A percentile compares a stretch with the other conserved stretches of the same genome.
Conservation (phyloP, 1,140 invertebrate species). For the Lucilia cuprina region DNA sequence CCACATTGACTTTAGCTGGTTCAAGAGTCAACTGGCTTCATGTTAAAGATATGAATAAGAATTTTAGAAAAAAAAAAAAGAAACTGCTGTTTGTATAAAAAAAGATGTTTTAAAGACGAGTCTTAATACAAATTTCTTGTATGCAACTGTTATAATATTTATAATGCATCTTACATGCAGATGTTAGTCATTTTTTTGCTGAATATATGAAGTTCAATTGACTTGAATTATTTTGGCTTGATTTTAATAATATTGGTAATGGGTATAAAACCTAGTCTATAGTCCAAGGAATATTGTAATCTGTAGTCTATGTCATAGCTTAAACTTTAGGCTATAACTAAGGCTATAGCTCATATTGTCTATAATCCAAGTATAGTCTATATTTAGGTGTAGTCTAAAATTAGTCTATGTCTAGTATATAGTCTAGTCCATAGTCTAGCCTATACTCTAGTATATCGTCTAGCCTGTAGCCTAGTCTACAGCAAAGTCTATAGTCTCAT, state of each 20-base stretch:
- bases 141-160: neutral
- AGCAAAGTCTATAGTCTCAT: too few species aligned
- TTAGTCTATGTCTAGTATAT: too few species aligned
- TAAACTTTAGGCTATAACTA: too few species aligned
- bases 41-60: neutral
- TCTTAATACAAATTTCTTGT: conserved; percentile 17
- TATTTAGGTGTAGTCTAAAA: too few species aligned
- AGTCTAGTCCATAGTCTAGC: too few species aligned
- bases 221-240: neutral
- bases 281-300: too few species aligned
- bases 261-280: neutral
- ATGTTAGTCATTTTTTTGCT: neutral
- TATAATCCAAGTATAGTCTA: too few species aligned
- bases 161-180: neutral
- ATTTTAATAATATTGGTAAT: neutral
- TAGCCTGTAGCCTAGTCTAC: too few species aligned
- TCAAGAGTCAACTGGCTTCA: conserved; percentile 26
- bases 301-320: too few species aligned
- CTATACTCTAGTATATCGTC: too few species aligned
- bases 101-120: neutral
- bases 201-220: neutral
- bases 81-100: neutral
- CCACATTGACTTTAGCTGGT: neutral
- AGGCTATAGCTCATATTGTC: too few species aligned
- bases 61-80: neutral